Conservation (phyloP, 2,888 invertebrate genomes). For the Melanchra persicariae region DNA sequence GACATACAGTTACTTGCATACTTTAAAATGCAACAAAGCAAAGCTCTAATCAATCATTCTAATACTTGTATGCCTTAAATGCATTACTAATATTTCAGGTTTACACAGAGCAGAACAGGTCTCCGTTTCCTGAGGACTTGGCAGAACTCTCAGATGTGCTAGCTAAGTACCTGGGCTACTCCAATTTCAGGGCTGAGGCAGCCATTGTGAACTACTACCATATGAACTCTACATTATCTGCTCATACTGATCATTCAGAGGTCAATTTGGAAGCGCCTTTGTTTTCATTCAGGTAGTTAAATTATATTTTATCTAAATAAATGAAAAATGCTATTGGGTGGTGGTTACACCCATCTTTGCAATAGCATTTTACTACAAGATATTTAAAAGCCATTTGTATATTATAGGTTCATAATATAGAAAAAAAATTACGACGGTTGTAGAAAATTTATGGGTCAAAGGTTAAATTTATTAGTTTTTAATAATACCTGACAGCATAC, state of each 20-base stretch:
- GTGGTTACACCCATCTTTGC: too few species aligned
- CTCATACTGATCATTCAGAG: conserved; percentile 99
- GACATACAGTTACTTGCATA: neutral
- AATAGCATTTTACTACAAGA: too few species aligned
- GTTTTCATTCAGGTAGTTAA: conserved; percentile 95
- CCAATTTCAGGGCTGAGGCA: conserved; percentile 95
- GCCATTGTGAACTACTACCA: conserved; percentile 99
- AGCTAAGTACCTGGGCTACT: conserved; percentile 90
- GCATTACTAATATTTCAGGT: conserved; percentile 82
- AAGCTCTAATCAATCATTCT: neutral
- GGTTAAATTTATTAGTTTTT: neutral
- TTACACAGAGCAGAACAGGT: conserved; percentile 93
- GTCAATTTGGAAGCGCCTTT: conserved; percentile 96
- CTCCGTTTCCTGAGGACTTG: conserved; percentile 94
- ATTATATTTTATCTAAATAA: neutral
- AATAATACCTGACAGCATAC: neutral
- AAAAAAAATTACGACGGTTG: too few species aligned
- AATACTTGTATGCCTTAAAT: neutral
- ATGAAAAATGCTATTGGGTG: neutral
- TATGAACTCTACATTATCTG: conserved; percentile 97
- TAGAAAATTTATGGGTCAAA: neutral
- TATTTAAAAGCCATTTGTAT: too few species aligned
- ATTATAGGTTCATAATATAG: too few species aligned
- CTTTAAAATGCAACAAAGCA: neutral
- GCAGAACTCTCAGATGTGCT: conserved; percentile 92